phyloP scores from a whole-genome alignment of 2,888 invertebrate genomes.

The Pomacea canaliculata region DNA sequence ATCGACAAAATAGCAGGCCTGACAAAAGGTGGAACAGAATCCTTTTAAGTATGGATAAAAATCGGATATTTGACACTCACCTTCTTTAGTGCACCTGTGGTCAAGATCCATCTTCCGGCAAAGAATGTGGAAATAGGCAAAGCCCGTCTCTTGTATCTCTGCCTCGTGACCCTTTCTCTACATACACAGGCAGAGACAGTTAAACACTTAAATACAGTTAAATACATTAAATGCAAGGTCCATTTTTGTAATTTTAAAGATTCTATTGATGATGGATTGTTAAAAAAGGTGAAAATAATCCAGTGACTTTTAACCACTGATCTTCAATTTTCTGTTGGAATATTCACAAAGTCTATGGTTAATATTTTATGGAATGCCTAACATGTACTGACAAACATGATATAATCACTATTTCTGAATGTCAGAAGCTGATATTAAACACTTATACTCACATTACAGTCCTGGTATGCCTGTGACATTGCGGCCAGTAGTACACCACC shows the following conservation, averaged over 20 bases:
- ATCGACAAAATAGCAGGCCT: neutral
- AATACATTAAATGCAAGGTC: neutral
- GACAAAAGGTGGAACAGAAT: neutral
- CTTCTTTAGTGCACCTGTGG: constrained; percentile 32
- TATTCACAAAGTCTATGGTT: too few relatives aligned
- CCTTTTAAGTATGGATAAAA: too few relatives aligned
- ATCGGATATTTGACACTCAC: constrained; percentile 31
- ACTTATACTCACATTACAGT: constrained; percentile 43
- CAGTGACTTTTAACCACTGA: too few relatives aligned
- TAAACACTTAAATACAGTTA: neutral
- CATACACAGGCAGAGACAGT: neutral
- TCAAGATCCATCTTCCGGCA: constrained; percentile 58
- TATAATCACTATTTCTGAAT: too few relatives aligned
- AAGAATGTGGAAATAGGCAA: constrained; percentile 58
- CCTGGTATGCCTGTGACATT: constrained; percentile 55
- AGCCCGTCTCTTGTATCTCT: constrained; percentile 47
- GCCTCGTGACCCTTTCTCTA: constrained; percentile 11
- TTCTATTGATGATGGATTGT: too few relatives aligned
- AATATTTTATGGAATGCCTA: too few relatives aligned
- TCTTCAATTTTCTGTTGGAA: too few relatives aligned
- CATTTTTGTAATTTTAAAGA: too few relatives aligned
- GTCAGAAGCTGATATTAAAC: too few relatives aligned
- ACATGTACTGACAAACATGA: too few relatives aligned
- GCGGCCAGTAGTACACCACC: constrained; percentile 53
- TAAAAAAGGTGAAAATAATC: too few relatives aligned